phyloP scores from a whole-genome alignment of 1,140 invertebrate species.

The Lerema accius region DNA sequence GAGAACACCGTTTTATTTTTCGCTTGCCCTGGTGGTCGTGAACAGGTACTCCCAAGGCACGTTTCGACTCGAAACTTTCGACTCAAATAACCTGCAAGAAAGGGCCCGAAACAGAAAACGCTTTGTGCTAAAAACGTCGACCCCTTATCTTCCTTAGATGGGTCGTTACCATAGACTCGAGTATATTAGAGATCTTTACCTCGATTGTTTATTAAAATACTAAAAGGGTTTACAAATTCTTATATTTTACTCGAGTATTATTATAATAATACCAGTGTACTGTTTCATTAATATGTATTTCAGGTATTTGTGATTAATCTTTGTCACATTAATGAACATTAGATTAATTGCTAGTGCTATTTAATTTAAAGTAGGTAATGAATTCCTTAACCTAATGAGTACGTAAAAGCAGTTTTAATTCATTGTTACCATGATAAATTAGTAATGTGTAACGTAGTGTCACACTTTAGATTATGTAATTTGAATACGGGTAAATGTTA shows the following conservation, averaged over 20 bases:
- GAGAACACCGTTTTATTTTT: conserved; percentile 50
- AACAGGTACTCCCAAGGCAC: conserved; percentile 68
- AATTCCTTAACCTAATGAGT: too few relatives aligned
- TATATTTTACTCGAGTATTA: too few relatives aligned
- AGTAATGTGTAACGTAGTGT: too few relatives aligned
- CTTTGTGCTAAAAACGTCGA: conserved; percentile 80
- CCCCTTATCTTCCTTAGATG: conserved; percentile 73
- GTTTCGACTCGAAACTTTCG: conserved; percentile 39
- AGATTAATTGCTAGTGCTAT: too few relatives aligned
- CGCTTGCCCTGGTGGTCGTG: conserved; percentile 42
- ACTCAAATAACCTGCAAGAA: conserved; percentile 70
- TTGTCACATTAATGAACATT: too few relatives aligned
- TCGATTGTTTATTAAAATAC: not conserved
- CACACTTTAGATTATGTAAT: too few relatives aligned
- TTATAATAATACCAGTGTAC: too few relatives aligned
- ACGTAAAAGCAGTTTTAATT: too few relatives aligned
- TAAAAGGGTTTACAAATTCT: not conserved
- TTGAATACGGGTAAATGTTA: too few relatives aligned
- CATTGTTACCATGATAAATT: too few relatives aligned
- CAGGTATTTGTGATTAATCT: too few relatives aligned
- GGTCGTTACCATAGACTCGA: conserved; percentile 62
- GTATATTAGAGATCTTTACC: conserved; percentile 38
- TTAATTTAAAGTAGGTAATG: too few relatives aligned
- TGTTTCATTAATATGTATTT: not conserved
- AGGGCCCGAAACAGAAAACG: conserved; percentile 74